Evolutionary conservation across 2,888 invertebrate species (phyloP), one percentile per base, ranked within the genome.

Genomic region (Tiliacea citrago): DNA sequence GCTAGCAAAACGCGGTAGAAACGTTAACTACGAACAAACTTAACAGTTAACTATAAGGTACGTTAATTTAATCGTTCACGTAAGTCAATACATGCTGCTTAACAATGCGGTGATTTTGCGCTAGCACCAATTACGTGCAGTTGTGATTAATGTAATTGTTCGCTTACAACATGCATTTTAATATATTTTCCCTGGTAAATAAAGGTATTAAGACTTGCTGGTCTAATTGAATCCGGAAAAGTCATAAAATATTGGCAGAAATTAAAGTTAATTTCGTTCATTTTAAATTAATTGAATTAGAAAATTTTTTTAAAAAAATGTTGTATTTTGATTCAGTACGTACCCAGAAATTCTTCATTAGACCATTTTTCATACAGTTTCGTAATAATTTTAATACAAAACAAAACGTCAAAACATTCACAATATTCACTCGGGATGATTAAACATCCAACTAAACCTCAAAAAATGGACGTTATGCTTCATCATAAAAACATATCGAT

Each of bases 71-170:
- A 88, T 82, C 69, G 79, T 73, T 77, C 86, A 84, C 83, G 83
- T 85, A 82, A 89, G 86, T 90, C 88, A 87, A 90, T 89, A 88
- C 86, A 75, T 65, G 62, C 63, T 79, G 57, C 51, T 86, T 84
- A 86, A 88, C 86, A 87, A 87, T 82, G 82, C 84, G 86, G 86
- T 88, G 85, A 91, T 90, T 91, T 88, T 88, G 88, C 90, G 89
- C 86, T 88, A 88, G 87, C 87, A 89, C 84, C 86, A 91, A 91
- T 92, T 92, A 91, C 84, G 83, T 79, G 81, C 88, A 89, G 86
- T 88, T 84, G 86, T 83, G 86, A 89, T 90, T 88, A 88, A 89
- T 86, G 85, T 85, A 87, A 89, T 90, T 86, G 89, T 88, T 82
- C 80, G 75, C 86, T 85, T 86, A 75, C 86, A 82, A 83, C 85